Percentiles rank a stretch among this genome's conserved stretches.
phyloP scores from a whole-genome alignment of 2,113 vertebrate species.

The Hydrolagus affinis region DNA sequence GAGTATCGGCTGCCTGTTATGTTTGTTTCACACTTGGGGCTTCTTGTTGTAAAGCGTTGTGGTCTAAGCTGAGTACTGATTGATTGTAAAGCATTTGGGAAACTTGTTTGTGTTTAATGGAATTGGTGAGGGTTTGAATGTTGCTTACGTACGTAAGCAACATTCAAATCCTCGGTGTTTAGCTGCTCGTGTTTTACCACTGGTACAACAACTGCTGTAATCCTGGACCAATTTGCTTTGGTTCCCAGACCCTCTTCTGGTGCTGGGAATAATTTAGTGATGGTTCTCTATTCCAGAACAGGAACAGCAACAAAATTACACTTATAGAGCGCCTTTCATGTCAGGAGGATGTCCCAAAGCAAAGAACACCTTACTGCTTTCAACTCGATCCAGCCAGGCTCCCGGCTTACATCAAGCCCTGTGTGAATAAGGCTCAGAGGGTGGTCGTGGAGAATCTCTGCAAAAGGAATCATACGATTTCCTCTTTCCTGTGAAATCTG shows the following conservation, averaged over 20 bases:
- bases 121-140: not conserved
- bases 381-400: constrained; percentile 16
- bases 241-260: not conserved
- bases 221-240: not conserved
- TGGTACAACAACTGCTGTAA: not conserved
- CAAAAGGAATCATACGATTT: constrained; percentile 6
- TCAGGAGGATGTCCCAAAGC: no score
- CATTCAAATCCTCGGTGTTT: not conserved
- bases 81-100: constrained; percentile 25
- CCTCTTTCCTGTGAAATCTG: constrained; percentile 13
- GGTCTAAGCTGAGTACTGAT: constrained; percentile 12
- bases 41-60: constrained; percentile 46
- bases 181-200: constrained; percentile 9
- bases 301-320: no score
- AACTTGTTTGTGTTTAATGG: not conserved
- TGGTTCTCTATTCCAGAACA: not conserved
- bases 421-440: constrained; percentile 4
- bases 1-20: constrained; percentile 63
- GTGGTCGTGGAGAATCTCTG: not conserved
- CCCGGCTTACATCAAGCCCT: not conserved
- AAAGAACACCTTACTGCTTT: constrained; percentile 11
- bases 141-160: constrained; percentile 9
- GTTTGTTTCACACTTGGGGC: constrained; percentile 66
- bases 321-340: no score
- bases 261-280: not conserved